phyloP scores from a whole-genome alignment of 2,888 invertebrate genomes.

The Sphaerophoria rueppellii region DNA sequence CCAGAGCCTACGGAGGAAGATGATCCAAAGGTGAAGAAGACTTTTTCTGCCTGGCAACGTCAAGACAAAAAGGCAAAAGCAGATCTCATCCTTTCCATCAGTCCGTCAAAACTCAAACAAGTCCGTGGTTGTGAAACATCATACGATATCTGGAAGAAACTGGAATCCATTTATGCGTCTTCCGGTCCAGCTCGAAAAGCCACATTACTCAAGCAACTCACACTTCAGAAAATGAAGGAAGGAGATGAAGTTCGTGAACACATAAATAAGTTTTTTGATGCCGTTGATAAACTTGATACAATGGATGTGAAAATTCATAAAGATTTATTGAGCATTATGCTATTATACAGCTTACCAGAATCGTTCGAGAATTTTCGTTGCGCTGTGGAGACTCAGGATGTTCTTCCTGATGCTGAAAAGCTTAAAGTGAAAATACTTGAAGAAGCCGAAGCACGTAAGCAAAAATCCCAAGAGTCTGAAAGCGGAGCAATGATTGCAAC shows the following conservation, averaged over 20 bases:
- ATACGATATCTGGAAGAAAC: too few relatives aligned
- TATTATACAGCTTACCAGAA: slow-evolving; percentile 47
- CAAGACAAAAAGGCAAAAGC: too few relatives aligned
- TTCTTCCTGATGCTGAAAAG: slow-evolving; percentile 25
- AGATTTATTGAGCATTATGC: slow-evolving; percentile 43
- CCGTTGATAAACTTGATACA: slow-evolving; percentile 39
- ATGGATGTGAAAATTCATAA: slow-evolving; percentile 45
- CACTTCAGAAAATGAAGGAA: slow-evolving; percentile 39
- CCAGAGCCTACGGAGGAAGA: too few relatives aligned
- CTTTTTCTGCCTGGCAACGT: too few relatives aligned
- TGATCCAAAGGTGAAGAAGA: too few relatives aligned
- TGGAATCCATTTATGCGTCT: slow-evolving; percentile 43
- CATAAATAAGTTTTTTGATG: slow-evolving; percentile 42
- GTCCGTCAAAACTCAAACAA: too few relatives aligned
- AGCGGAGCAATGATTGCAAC: slow-evolving; percentile 1
- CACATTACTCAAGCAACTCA: slow-evolving; percentile 36
- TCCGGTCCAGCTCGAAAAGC: slow-evolving; percentile 55
- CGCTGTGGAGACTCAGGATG: slow-evolving; percentile 37
- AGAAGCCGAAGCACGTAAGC: slow-evolving; percentile 29
- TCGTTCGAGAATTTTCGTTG: slow-evolving; percentile 46
- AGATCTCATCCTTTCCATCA: too few relatives aligned
- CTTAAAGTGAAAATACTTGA: slow-evolving; percentile 39
- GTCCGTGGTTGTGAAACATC: too few relatives aligned
- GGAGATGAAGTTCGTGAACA: slow-evolving; percentile 31
- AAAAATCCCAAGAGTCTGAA: slow-evolving; percentile 4